Conservation (phyloP, 2,797 vertebrate species). For the Gallinago solitaria region DNA sequence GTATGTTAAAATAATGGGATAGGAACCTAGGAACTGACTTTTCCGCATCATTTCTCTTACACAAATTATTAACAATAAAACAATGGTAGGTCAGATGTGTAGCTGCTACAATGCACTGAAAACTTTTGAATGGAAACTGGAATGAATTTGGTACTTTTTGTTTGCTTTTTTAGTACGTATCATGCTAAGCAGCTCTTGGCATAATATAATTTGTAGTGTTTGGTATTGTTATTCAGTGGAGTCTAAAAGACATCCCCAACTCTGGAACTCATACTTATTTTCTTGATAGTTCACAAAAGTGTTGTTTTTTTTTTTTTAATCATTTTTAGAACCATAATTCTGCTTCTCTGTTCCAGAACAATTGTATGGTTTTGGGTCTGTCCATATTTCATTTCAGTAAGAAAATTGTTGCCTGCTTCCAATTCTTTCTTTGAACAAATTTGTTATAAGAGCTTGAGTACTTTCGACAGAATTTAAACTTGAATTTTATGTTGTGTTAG, state of each 20-base stretch:
- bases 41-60: not conserved
- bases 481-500: not conserved
- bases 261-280: not conserved
- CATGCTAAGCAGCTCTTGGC: not conserved
- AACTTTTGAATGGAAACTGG: not conserved
- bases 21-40: not conserved
- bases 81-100: not conserved
- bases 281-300: not conserved
- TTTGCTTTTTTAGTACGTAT: not conserved
- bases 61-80: not conserved
- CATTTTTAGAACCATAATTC: not conserved
- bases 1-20: not conserved
- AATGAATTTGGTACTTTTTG: not conserved
- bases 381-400: not conserved
- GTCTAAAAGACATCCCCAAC: not conserved
- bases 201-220: not conserved
- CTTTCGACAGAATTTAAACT: not conserved
- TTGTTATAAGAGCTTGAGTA: not conserved
- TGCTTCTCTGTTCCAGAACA: not conserved
- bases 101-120: not conserved
- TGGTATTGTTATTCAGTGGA: not conserved
- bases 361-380: not conserved
- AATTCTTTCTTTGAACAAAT: not conserved
- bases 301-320: not conserved
- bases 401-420: not conserved